Evolutionary conservation across 2,888 invertebrate species (phyloP), one percentile per base, ranked within the genome.

Genomic region (Scaptomyza reducta): DNA sequence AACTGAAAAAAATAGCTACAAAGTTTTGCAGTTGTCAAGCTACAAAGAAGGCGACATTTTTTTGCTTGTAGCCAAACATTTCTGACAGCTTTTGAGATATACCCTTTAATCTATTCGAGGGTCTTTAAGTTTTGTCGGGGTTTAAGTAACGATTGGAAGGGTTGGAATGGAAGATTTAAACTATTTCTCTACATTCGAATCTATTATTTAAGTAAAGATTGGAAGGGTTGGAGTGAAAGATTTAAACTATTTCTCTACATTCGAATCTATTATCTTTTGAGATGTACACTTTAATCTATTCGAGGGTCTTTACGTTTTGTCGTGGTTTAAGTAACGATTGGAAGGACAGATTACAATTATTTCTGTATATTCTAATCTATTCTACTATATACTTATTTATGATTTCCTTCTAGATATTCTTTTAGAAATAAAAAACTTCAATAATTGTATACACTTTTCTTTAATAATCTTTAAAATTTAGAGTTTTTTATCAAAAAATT

Each of bases 21-120:
- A 41, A 51, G 47, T 42, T 55, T 58, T 31, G 54, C 53, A 44
- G 45, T 59, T 74, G 74, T 66, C 67, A 77, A 74, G 67, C 67
- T 3, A 31, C 10, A 31, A 31, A 67, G 66, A 51, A 50, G 76
- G 42, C 65, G 59, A 71, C 57, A 59, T 58, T 74, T 58, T 74
- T 76, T 31, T 25, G 45, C 14, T 31, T 42, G 45, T 35, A 13
- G 40, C n/a, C 42, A 10, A 16, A 44, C 44, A 49, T 61, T 61
- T 61, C 49, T 62, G 25, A 3, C 38, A 51, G 27, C 53, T 64
- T 13, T 64, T 33, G 14, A 13, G 18, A n/a, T n/a, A 7, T 49
- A 35, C 63, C 1, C 42, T 42, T 38, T 38, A 7, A 3, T 4
- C 10, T 6, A 1, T 0, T 11, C 1, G 3, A 13, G 18, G 0